phyloP scores from a whole-genome alignment of 2,113 vertebrate species.

The Zingel zingel region DNA sequence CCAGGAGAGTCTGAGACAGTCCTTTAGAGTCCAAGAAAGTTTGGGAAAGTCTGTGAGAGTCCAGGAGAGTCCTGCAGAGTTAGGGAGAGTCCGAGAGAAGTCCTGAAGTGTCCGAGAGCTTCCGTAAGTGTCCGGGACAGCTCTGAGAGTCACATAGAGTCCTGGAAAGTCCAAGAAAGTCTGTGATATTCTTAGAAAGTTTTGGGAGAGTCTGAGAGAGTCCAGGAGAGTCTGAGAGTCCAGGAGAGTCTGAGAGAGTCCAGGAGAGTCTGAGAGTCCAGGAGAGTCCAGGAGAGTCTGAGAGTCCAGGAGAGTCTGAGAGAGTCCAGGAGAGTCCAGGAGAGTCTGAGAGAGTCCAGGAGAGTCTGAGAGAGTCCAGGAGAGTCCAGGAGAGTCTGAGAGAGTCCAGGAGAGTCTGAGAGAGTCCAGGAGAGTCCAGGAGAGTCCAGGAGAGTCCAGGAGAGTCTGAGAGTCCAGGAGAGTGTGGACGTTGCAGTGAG shows the following conservation, averaged over 20 bases:
- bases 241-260: background rate
- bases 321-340: background rate
- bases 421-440: background rate
- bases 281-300: background rate
- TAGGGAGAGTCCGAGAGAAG: background rate
- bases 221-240: background rate
- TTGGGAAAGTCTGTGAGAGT: background rate
- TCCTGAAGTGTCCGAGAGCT: constrained; percentile 13
- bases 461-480: constrained; percentile 15
- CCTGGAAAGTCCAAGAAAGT: background rate
- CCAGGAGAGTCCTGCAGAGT: background rate
- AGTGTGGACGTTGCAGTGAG: constrained; percentile 46
- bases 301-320: background rate
- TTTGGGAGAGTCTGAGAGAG: background rate
- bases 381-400: background rate
- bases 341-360: background rate
- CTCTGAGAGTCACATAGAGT: background rate
- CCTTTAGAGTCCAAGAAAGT: background rate
- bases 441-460: background rate
- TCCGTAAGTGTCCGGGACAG: background rate
- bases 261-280: background rate
- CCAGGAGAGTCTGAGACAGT: background rate
- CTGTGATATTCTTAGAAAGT: too few species aligned
- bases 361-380: constrained; percentile 11
- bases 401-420: background rate